Base-by-base conservation (phyloP, 2,888 invertebrate genomes). In the Sepioteuthis lessoniana region DNA sequence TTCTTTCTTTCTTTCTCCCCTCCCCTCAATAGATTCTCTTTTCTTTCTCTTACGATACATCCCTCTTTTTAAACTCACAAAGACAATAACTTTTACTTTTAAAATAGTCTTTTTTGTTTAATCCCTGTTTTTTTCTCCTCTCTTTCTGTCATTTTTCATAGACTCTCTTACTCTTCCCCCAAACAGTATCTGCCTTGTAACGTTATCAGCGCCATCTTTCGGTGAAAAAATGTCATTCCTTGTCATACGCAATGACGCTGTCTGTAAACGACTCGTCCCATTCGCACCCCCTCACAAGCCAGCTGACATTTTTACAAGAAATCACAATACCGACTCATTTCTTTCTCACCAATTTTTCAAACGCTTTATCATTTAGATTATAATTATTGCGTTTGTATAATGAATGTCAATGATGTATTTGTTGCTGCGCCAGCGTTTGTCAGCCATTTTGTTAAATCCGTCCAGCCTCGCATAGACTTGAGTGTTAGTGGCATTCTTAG, bases 321-420 rank as follows among this genome's bases (percentile, higher is more conserved):
- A 76, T n/a, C 76, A 4, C 16, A n/a, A 35, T 13, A n/a, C n/a
- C n/a, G n/a, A 76, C n/a, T 76, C 35, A 19, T 76, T 42, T 76
- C 76, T 76, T 76, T 76, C 76, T n/a, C 76, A 35, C 31, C 76
- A 76, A 76, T 76, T 76, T 76, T 76, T 76, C 76, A 76, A n/a
- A n/a, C n/a, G n/a, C 19, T n/a, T 76, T 76, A 76, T 76, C 76
- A 10, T n/a, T 76, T 76, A 76, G 76, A 35, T 76, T 76, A 76
- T 76, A 76, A 76, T 76, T 76, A 76, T 76, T 76, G 76, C n/a
- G 10, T 76, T 76, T 76, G n/a, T 35, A n/a, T 76, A n/a, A 76
- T 76, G 76, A 76, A 76, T 76, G 76, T 76, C 76, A 76, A n/a
- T 76, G 76, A 76, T 76, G 76, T n/a, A 76, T n/a, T 76, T 76